Evolutionary conservation across 1,140 invertebrate genomes (phyloP).

Genomic region (Phymorhynchus buccinoides): DNA sequence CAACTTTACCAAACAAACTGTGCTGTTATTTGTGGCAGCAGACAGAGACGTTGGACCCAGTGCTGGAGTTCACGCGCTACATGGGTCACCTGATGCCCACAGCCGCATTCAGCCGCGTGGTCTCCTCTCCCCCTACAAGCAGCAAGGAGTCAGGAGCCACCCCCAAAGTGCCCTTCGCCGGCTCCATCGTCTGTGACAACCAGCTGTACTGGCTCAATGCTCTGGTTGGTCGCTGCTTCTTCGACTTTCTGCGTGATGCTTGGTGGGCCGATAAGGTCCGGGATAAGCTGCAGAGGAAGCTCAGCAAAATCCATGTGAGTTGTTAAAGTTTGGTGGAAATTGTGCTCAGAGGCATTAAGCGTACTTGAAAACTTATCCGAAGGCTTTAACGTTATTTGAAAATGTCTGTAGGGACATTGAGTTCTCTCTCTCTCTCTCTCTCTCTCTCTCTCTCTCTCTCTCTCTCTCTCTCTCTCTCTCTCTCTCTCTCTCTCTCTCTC

Average conservation of each 20-base stretch:
- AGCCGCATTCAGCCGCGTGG: constrained; percentile 28
- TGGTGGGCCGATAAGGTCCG: constrained; percentile 77
- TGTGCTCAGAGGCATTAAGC: too few species aligned
- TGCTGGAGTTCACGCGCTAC: constrained; percentile 59
- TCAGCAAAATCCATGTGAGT: constrained; percentile 85
- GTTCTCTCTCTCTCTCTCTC: too few species aligned
- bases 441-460: too few species aligned
- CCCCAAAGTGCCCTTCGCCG: constrained; percentile 22
- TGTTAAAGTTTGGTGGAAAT: neutral
- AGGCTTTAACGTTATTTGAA: too few species aligned
- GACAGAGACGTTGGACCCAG: constrained; percentile 7
- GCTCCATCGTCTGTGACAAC: constrained; percentile 61
- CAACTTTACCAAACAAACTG: too few species aligned
- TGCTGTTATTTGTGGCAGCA: too few species aligned
- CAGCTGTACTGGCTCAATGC: constrained; percentile 82
- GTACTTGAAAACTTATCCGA: too few species aligned
- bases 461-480: too few species aligned
- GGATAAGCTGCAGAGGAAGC: constrained; percentile 88
- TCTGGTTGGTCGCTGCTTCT: constrained; percentile 83
- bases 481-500: too few species aligned
- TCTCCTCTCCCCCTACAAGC: constrained; percentile 34
- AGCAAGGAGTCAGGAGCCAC: constrained; percentile 24
- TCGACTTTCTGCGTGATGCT: constrained; percentile 83
- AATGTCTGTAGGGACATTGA: too few species aligned
- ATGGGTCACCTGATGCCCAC: constrained; percentile 67